These are phyloP conservation scores for Lutraria rhynchaena DNA, from an alignment of 1,140 invertebrate genomes.

Conservation along the genomic window DNA sequence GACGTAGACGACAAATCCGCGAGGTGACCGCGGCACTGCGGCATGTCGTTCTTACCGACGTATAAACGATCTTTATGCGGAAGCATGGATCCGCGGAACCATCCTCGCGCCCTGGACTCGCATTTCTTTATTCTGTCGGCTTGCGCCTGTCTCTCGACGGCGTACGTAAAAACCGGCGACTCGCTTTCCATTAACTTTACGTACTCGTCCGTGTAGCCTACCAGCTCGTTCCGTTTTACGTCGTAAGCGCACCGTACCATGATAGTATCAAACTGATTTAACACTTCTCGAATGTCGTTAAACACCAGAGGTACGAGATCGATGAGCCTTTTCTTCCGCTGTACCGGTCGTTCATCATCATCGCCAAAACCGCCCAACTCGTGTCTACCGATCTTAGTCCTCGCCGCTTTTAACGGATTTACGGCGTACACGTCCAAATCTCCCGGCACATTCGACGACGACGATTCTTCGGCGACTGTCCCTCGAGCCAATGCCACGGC, in stretches of 20 bases:
- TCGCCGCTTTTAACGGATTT: neutral
- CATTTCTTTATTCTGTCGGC: constrained; percentile 1
- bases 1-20: neutral
- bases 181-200: constrained; percentile 7
- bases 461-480: neutral
- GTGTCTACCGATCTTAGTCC: neutral
- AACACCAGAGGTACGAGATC: constrained; percentile 7
- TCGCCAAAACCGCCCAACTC: constrained; percentile 3
- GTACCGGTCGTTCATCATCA: neutral
- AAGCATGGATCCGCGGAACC: neutral
- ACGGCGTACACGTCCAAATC: neutral
- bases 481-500: constrained; percentile 5
- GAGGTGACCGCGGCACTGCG: neutral
- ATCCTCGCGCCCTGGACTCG: constrained; percentile 6
- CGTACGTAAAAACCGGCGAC: neutral
- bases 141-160: neutral
- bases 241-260: neutral
- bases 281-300: constrained; percentile 1
- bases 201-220: constrained; percentile 2
- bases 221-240: neutral
- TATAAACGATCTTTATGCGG: neutral
- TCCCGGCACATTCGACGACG: neutral
- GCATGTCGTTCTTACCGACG: neutral
- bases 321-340: neutral
- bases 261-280: constrained; percentile 1